A percentile compares a stretch with the other conserved stretches of the same genome.
phyloP scores from a whole-genome alignment of 2,113 vertebrate genomes.

The Eolophus roseicapilla region DNA sequence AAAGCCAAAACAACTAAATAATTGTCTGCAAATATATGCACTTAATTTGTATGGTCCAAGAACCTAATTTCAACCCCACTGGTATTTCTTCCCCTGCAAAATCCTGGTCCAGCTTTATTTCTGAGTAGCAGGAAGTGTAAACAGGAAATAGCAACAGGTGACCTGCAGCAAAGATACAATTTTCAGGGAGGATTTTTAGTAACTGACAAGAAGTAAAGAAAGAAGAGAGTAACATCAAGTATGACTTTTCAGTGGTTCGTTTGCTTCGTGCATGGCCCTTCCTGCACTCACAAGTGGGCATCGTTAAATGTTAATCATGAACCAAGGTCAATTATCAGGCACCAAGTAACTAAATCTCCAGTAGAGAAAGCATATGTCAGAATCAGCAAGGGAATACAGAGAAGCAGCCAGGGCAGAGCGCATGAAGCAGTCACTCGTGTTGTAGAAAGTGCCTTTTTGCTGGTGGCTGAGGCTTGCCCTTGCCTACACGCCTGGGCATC shows the following conservation, averaged over 20 bases:
- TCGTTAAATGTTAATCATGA: neutral
- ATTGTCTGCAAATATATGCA: neutral
- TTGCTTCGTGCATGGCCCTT: neutral
- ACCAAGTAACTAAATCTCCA: neutral
- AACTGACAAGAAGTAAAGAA: neutral
- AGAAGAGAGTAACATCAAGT: neutral
- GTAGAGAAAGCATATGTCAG: neutral
- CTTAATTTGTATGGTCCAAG: neutral
- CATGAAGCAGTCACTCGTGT: neutral
- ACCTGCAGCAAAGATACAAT: neutral
- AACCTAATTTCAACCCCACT: neutral
- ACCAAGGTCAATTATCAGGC: neutral
- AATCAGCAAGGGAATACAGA: neutral
- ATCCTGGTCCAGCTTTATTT: neutral
- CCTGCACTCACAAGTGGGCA: neutral
- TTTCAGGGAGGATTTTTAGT: neutral
- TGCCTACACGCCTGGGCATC: no score
- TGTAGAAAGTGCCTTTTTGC: neutral
- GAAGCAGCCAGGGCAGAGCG: no score
- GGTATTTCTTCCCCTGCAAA: neutral
- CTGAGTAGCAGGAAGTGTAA: neutral
- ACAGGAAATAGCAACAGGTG: neutral
- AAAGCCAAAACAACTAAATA: neutral
- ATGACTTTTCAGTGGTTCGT: neutral
- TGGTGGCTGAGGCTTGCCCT: neutral